Conservation (phyloP, 1,140 invertebrate species). For the Drosophila setifemur region DNA sequence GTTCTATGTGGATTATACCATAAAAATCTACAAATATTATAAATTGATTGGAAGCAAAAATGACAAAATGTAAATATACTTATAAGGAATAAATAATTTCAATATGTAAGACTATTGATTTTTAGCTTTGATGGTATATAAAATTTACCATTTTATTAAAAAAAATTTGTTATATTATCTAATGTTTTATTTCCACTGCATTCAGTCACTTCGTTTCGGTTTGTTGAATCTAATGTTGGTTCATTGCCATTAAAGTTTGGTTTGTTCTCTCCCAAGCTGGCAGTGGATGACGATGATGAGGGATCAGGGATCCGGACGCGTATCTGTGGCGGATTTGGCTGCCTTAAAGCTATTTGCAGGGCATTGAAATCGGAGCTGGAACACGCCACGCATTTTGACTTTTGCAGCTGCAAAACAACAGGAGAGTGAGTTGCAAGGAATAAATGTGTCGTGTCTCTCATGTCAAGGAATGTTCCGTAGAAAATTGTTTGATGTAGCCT, state of each 20-base stretch:
- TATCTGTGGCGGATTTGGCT: constrained; percentile 55
- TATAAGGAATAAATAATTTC: no score
- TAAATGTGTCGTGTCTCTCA: neutral
- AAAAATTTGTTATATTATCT: neutral
- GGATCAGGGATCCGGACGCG: no score
- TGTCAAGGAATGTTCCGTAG: constrained; percentile 24
- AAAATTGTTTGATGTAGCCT: constrained; percentile 10
- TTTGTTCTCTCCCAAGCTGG: constrained; percentile 24
- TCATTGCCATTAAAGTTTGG: constrained; percentile 62
- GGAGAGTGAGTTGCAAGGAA: constrained; percentile 1
- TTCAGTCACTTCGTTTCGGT: constrained; percentile 50
- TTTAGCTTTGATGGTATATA: no score
- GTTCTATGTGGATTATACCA: no score
- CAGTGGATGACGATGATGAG: neutral
- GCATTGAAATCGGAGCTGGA: constrained; percentile 56
- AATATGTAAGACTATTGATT: no score
- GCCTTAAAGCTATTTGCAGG: constrained; percentile 72
- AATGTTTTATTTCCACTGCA: neutral
- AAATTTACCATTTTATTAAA: no score
- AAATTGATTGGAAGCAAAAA: no score
- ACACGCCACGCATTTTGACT: constrained; percentile 68
- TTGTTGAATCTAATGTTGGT: constrained; percentile 54
- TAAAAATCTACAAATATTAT: no score
- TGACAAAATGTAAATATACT: no score
- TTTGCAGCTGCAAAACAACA: constrained; percentile 55